Evolutionary conservation across 2,113 vertebrate genomes (phyloP).

Genomic region (human): DNA sequence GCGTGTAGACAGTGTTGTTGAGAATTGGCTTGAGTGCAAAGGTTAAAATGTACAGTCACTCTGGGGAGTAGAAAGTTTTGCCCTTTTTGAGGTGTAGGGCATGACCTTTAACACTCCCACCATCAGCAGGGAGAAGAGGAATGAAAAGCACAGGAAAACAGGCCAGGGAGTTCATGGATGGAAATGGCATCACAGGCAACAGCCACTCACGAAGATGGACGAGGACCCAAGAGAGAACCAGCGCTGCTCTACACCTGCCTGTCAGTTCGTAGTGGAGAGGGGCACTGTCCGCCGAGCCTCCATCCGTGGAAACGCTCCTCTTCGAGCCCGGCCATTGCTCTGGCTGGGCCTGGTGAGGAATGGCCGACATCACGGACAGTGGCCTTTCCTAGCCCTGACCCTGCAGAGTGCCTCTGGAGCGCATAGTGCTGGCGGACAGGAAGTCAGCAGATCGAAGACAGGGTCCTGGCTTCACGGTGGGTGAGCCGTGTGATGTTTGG

Average conservation of each 20-base stretch:
- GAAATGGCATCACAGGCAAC: no score
- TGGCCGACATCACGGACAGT: background rate
- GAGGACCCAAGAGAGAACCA: no score
- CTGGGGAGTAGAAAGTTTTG: background rate
- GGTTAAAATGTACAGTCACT: no score
- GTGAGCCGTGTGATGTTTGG: background rate
- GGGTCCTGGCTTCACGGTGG: background rate
- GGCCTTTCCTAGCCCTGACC: background rate
- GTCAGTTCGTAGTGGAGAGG: background rate
- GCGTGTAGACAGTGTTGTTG: no score
- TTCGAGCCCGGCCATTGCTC: no score
- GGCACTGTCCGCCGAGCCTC: background rate
- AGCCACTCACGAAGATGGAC: background rate
- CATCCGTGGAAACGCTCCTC: background rate
- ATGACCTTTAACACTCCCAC: no score
- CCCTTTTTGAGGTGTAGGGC: background rate
- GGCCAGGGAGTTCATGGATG: background rate
- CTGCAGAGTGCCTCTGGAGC: background rate
- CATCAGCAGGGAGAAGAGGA: background rate
- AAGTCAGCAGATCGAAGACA: background rate
- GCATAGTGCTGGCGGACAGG: fast-evolving
- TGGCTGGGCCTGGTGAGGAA: background rate
- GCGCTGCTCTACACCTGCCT: background rate
- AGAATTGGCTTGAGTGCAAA: fast-evolving
- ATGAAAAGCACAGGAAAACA: no score